Conservation (phyloP, 2,113 vertebrate genomes). For the Apteryx mantelli region DNA sequence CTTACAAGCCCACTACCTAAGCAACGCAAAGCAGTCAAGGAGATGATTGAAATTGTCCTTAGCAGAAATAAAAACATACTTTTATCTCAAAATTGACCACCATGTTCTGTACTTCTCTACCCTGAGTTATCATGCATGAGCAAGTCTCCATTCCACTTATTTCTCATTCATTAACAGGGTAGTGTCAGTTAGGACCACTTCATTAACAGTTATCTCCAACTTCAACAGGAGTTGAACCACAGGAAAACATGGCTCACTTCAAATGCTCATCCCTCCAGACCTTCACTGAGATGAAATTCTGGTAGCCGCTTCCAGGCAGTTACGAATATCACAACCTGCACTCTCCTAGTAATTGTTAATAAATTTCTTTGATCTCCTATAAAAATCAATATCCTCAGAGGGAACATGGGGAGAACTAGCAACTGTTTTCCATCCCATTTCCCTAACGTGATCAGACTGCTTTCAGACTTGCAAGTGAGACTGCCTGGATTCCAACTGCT, state of each 20-base stretch:
- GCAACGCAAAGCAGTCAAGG: background rate
- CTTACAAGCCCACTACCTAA: background rate
- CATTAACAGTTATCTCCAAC: background rate
- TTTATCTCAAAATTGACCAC: background rate
- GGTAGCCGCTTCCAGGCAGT: background rate
- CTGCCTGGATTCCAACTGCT: background rate
- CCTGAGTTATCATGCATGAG: background rate
- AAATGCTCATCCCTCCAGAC: background rate
- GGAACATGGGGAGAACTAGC: background rate
- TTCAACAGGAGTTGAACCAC: background rate
- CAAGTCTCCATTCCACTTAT: background rate
- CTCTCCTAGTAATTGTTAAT: background rate
- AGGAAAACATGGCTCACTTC: background rate
- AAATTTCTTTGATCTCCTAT: background rate
- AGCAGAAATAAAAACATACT: background rate
- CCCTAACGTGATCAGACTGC: background rate
- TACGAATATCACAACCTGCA: background rate
- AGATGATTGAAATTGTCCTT: background rate
- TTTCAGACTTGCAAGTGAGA: background rate
- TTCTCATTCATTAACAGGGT: background rate
- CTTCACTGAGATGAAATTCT: background rate
- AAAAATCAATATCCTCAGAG: background rate
- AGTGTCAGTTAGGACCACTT: background rate
- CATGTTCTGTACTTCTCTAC: background rate
- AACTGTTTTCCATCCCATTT: background rate